These are phyloP conservation scores for Dolichotis patagonum DNA, from an alignment of 2,113 vertebrate genomes.

Conservation along the genomic window DNA sequence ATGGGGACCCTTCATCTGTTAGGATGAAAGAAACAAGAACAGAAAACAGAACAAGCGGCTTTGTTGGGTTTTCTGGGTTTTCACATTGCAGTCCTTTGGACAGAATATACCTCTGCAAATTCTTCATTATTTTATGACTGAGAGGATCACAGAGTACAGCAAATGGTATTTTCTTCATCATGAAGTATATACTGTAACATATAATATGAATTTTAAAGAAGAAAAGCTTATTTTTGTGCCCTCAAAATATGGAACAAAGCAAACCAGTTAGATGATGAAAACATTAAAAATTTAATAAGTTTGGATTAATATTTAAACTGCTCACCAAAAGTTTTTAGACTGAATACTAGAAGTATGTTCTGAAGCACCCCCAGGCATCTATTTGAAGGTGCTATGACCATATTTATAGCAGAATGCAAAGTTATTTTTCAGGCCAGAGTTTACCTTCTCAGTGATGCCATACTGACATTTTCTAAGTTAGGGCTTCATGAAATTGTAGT, in stretches of 20 bases:
- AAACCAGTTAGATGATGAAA: constrained; percentile 62
- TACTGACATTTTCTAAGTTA: neutral
- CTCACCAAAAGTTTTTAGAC: constrained; percentile 56
- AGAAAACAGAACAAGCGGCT: neutral
- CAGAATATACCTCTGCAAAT: neutral
- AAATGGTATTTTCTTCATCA: neutral
- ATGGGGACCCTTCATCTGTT: neutral
- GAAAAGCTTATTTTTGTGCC: constrained; percentile 14
- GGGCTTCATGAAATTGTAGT: neutral
- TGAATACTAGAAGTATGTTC: constrained; percentile 11
- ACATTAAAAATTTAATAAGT: constrained; percentile 71
- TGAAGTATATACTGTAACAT: neutral
- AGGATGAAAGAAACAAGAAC: neutral
- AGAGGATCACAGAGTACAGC: neutral
- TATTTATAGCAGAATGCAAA: constrained; percentile 37
- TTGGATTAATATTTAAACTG: constrained; percentile 74
- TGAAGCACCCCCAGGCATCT: neutral
- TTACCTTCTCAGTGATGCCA: neutral
- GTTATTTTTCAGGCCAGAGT: neutral
- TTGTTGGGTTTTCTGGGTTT: neutral
- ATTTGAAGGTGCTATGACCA: constrained; percentile 40
- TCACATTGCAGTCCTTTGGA: neutral
- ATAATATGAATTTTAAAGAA: constrained; percentile 13
- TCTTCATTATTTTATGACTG: neutral
- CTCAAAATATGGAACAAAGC: constrained; percentile 55